phyloP scores from a whole-genome alignment of 1,140 invertebrate genomes.

The Drosophila kikkawai region DNA sequence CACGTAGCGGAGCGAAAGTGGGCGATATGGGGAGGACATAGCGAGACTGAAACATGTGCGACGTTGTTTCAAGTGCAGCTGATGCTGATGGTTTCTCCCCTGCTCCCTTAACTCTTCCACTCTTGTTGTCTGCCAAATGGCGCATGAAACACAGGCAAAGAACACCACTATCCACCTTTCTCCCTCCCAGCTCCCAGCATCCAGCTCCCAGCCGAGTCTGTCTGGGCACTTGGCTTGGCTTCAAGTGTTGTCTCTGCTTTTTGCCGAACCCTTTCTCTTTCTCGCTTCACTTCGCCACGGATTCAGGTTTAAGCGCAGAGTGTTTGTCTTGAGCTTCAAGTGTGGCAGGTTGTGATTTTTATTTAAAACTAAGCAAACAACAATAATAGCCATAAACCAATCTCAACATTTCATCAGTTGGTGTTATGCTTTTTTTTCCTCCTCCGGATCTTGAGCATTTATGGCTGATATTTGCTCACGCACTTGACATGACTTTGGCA shows the following conservation, averaged over 20 bases:
- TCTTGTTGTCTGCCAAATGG: conserved; percentile 77
- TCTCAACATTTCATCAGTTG: conserved; percentile 44
- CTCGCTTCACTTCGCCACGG: conserved; percentile 14
- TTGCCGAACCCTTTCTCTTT: conserved; percentile 57
- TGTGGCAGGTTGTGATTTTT: conserved; percentile 80
- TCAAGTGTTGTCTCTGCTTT: conserved; percentile 76
- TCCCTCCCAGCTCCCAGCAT: background rate
- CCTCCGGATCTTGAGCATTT: conserved; percentile 53
- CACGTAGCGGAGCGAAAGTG: conserved; percentile 42
- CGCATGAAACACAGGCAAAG: conserved; percentile 62
- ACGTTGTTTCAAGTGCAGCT: conserved; percentile 71
- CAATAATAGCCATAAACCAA: conserved; percentile 35
- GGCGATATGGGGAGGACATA: conserved; percentile 6
- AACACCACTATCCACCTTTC: conserved; percentile 26
- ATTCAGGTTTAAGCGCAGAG: conserved; percentile 68
- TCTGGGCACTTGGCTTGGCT: conserved; percentile 62
- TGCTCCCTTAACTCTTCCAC: conserved; percentile 22
- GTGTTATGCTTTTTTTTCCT: background rate
- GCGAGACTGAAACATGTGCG: conserved; percentile 67
- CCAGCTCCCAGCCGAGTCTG: conserved; percentile 14
- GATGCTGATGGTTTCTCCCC: conserved; percentile 27
- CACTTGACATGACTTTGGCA: conserved; percentile 59
- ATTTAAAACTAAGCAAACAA: conserved; percentile 68
- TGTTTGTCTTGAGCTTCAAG: conserved; percentile 79
- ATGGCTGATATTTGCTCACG: conserved; percentile 74